These are phyloP conservation scores for Porphyrio hochstetteri DNA, from an alignment of 2,113 vertebrate genomes.

Conservation along the genomic window DNA sequence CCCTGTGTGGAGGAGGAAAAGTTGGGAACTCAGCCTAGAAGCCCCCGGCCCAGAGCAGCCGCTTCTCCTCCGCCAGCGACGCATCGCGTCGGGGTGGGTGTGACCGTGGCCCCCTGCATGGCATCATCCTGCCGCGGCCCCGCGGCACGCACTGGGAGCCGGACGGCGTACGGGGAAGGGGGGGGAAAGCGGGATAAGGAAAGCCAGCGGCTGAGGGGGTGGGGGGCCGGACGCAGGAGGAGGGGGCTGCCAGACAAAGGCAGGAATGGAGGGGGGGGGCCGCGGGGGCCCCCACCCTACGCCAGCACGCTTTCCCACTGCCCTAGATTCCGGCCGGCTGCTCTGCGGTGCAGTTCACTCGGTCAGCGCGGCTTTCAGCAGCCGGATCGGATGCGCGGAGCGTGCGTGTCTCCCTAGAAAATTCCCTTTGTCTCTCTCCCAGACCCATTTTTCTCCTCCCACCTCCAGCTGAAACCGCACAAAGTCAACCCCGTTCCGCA, in stretches of 20 bases:
- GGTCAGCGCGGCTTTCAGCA: conserved; percentile 23
- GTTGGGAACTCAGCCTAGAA: background rate
- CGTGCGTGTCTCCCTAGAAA: conserved; percentile 21
- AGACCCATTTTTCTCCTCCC: conserved; percentile 32
- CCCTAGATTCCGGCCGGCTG: conserved; percentile 49
- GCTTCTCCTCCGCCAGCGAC: background rate
- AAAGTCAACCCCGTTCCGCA: background rate
- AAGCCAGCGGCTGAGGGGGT: background rate
- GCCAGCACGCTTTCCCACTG: background rate
- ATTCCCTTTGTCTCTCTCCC: conserved; percentile 46
- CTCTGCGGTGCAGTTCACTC: background rate
- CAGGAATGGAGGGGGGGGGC: background rate
- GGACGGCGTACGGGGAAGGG: background rate
- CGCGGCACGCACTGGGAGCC: background rate
- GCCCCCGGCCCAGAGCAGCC: background rate
- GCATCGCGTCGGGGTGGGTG: conserved; percentile 21
- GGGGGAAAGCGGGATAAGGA: background rate
- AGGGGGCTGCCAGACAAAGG: background rate
- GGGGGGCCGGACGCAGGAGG: background rate
- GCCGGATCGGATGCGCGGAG: background rate
- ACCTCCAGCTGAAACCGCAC: conserved; percentile 16
- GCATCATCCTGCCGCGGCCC: background rate
- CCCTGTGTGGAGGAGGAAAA: background rate
- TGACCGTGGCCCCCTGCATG: background rate
- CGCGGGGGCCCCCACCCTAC: background rate